phyloP scores from a whole-genome alignment of 1,140 invertebrate species.

The Drosophila equinoxialis region DNA sequence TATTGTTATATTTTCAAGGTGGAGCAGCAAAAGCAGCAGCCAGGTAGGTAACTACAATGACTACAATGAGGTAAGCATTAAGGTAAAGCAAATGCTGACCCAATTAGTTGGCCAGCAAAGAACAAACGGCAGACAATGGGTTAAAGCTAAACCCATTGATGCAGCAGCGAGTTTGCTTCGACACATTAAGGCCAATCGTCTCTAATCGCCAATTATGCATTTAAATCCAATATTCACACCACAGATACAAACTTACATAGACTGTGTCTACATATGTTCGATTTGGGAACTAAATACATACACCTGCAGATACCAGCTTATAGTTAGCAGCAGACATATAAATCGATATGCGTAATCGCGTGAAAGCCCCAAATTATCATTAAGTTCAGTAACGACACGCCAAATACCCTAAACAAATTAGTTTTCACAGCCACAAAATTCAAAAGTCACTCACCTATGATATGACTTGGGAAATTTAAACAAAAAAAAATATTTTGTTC shows the following conservation, averaged over 20 bases:
- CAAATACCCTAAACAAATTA: conserved; percentile 31
- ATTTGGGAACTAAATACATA: background rate
- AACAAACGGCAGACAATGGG: conserved; percentile 14
- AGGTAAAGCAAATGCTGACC: conserved; percentile 39
- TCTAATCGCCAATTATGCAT: conserved; percentile 81
- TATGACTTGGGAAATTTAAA: too few species aligned
- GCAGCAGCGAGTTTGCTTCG: conserved; percentile 53
- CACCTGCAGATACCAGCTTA: conserved; percentile 11
- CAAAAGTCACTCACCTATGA: background rate
- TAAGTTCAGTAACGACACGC: conserved; percentile 16
- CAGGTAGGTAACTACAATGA: conserved; percentile 41
- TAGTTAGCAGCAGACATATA: conserved; percentile 27
- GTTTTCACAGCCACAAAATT: background rate
- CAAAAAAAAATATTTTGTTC: too few species aligned
- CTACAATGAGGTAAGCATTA: background rate
- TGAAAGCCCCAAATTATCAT: conserved; percentile 35
- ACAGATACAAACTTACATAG: conserved; percentile 12
- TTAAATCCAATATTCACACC: conserved; percentile 38
- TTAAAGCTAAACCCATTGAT: conserved; percentile 17
- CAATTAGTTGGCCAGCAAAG: conserved; percentile 52
- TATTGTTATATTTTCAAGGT: conserved; percentile 55
- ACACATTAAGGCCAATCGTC: conserved; percentile 79
- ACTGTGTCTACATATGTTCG: background rate
- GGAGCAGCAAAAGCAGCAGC: background rate
- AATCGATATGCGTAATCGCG: conserved; percentile 67